phyloP scores from a whole-genome alignment of 2,888 invertebrate species.

The Siphlonurus alternatus region DNA sequence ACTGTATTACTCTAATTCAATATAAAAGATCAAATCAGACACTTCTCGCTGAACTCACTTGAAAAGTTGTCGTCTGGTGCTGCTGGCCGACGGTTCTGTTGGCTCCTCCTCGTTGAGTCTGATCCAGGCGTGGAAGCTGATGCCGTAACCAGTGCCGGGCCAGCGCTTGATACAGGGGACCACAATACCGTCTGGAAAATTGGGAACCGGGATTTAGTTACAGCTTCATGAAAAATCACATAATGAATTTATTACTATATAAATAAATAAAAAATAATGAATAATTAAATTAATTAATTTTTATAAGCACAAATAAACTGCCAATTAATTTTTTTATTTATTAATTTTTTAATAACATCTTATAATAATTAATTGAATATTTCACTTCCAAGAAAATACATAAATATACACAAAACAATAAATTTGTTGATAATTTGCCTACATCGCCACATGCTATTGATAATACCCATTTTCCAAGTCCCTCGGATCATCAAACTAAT shows the following conservation, averaged over 20 bases:
- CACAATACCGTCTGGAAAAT: slow-evolving; percentile 29
- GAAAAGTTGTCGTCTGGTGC: slow-evolving; percentile 31
- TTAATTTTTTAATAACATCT: background rate
- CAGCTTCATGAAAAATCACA: background rate
- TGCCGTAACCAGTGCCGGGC: slow-evolving; percentile 38
- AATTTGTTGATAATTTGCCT: too few relatives aligned
- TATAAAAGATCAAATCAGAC: background rate
- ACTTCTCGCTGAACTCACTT: slow-evolving; percentile 24
- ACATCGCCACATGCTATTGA: too few relatives aligned
- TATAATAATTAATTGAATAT: too few relatives aligned
- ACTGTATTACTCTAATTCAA: too few relatives aligned
- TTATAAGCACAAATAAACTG: background rate
- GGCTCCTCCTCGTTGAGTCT: slow-evolving; percentile 22
- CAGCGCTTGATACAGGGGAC: slow-evolving; percentile 37
- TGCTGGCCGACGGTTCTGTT: background rate
- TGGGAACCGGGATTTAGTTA: background rate
- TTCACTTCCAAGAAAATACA: too few relatives aligned
- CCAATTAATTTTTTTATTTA: background rate
- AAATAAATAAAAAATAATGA: background rate
- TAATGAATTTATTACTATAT: background rate
- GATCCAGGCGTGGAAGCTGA: slow-evolving; percentile 38
- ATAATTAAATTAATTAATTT: background rate
- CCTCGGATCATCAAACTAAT: too few relatives aligned
- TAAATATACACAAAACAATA: too few relatives aligned
- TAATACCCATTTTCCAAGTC: too few relatives aligned